Percentiles rank a stretch among this genome's conserved stretches.
Conservation (phyloP, 1,140 invertebrate genomes). For the Laodelphax striatellus region DNA sequence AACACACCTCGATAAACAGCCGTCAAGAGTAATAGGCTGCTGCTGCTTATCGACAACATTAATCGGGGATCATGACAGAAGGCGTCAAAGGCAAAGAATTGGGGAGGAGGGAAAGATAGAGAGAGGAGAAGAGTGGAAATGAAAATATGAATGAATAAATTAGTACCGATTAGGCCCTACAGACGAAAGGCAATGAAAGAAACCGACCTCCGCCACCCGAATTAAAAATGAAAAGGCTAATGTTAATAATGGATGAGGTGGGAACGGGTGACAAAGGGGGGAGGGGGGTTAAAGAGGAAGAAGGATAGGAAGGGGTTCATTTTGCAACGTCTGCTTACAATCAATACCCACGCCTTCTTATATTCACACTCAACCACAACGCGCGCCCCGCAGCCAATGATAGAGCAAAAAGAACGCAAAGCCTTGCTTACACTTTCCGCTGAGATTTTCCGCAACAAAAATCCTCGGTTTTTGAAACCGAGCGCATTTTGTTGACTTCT, state of each 20-base stretch:
- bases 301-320: neutral
- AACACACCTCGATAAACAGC: too few species aligned
- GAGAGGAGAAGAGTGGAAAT: neutral
- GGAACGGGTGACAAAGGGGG: neutral
- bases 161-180: neutral
- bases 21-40: too few species aligned
- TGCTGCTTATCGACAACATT: too few species aligned
- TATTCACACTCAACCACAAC: too few species aligned
- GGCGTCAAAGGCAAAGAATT: neutral
- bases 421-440: too few species aligned
- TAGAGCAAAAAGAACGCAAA: too few species aligned
- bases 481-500: too few species aligned
- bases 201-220: neutral
- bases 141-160: neutral
- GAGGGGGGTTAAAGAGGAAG: neutral
- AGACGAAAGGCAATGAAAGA: neutral
- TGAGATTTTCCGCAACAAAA: too few species aligned
- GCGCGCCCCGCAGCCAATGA: too few species aligned
- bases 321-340: too few species aligned
- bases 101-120: neutral
- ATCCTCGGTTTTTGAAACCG: too few species aligned
- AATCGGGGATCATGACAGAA: neutral
- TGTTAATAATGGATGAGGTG: neutral
- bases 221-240: neutral
- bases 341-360: too few species aligned